Evolutionary conservation across 92 coral and sea anemone species (phyloP), one percentile per base, ranked within the genome.

Genomic region (Hydrozoanthus gracilis): DNA sequence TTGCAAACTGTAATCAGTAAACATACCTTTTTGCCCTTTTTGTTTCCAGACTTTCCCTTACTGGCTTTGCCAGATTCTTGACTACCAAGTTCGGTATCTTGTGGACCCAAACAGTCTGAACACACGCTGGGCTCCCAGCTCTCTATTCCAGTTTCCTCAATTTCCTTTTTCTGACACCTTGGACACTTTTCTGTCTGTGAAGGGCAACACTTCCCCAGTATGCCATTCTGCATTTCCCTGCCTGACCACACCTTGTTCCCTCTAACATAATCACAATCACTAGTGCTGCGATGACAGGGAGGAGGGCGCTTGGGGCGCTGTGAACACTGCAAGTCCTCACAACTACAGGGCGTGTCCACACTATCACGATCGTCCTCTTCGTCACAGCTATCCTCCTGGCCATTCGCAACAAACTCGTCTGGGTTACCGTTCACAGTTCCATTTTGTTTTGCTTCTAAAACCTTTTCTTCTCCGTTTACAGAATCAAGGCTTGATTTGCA

Each of bases 361-460:
- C 91, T 83, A 16, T 93, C 95, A 27, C 92, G 93, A 2, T 90
- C 92, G 27, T 94, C 94, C n/a, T 92, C 96, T 3, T 95, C 98
- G 6, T 92, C 96, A 49, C 98, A 91, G 88, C 93, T 90, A 13
- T 86, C 94, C 48, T 87, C 91, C n/a, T 88, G 93, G 2, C 91
- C 94, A 45, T 91, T 87, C 4, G 47, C 79, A 27, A 86, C 94
- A 4, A 89, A 90, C 88, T 88, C 91, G 27, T 94, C 98, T 44
- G 86, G 88, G 77, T 61, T 91, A 44, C 86, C 82, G 78, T 86
- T 86, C 66, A 87, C 83, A 17, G 45, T 91, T 13, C 82, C 94
- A 48, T 87, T 85, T 78, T 86, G 88, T 47, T 89, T 91, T 49
- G 87, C 76, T 70, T 91, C 91, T 55, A 83, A 94, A 47, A 67